phyloP scores from a whole-genome alignment of 2,113 vertebrate genomes.

The Pelusios castaneus region DNA sequence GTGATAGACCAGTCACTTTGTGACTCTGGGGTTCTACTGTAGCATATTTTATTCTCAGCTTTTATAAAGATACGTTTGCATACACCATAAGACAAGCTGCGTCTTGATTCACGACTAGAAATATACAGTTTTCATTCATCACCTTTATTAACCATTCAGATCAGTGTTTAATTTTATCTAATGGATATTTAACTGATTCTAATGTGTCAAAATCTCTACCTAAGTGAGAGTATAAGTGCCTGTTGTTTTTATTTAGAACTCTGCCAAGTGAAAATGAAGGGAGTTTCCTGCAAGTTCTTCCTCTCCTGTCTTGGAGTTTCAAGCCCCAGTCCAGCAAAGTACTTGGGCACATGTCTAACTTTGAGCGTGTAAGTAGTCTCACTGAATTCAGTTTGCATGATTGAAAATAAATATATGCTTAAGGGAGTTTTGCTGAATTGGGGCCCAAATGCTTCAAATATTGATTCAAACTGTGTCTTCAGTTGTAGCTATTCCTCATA shows the following conservation, averaged over 20 bases:
- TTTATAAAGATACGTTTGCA: not conserved
- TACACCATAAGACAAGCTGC: rapidly evolving
- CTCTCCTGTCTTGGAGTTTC: not conserved
- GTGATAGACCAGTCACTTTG: no score
- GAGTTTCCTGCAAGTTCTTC: not conserved
- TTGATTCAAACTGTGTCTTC: not conserved
- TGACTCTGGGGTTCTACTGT: no score
- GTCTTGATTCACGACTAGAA: not conserved
- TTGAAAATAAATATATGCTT: rapidly evolving
- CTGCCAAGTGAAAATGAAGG: not conserved
- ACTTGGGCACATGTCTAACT: not conserved
- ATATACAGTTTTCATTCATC: not conserved
- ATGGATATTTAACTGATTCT: constrained; percentile 21
- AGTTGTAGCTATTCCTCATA: not conserved
- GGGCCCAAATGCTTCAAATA: not conserved
- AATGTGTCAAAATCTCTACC: constrained; percentile 33
- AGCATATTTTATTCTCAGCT: not conserved
- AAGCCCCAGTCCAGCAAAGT: not conserved
- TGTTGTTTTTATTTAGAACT: constrained; percentile 55
- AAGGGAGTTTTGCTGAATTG: not conserved
- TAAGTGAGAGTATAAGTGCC: constrained; percentile 28
- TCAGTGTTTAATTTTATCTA: constrained; percentile 34
- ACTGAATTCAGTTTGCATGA: not conserved
- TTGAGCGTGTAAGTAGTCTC: rapidly evolving
- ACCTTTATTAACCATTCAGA: constrained; percentile 23